phyloP scores from a whole-genome alignment of 2,113 vertebrate genomes.

The Tragelaphus buxtoni region DNA sequence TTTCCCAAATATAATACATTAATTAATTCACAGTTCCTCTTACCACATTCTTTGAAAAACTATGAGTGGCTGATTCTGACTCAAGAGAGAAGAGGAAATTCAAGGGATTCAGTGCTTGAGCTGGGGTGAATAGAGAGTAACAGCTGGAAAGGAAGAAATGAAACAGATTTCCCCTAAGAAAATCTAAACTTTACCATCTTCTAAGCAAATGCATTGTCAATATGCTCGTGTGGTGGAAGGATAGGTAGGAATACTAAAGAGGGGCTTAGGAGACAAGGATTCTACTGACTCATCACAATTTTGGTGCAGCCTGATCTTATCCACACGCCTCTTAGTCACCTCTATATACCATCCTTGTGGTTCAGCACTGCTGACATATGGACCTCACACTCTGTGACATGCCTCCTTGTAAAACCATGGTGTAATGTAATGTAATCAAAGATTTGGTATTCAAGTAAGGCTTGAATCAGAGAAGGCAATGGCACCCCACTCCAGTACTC shows the following conservation, averaged over 20 bases:
- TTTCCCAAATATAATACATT: neutral
- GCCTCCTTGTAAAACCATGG: neutral
- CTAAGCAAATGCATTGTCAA: neutral
- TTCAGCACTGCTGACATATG: neutral
- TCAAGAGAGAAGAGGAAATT: neutral
- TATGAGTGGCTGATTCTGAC: neutral
- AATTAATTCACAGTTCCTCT: neutral
- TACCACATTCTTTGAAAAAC: neutral
- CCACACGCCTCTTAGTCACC: neutral
- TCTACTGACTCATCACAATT: neutral
- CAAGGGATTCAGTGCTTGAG: neutral
- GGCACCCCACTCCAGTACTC: no score
- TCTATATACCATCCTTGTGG: neutral
- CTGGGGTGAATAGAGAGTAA: neutral
- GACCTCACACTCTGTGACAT: neutral
- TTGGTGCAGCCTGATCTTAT: neutral
- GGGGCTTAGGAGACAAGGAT: neutral
- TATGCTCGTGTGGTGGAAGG: no score
- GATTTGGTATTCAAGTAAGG: neutral
- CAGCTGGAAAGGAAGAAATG: neutral
- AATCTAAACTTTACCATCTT: neutral
- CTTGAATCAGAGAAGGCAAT: neutral
- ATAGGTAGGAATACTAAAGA: neutral
- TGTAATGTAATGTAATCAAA: neutral
- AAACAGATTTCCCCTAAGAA: neutral